Base-by-base conservation (phyloP, 2,888 invertebrate species). In the Leucoma salicis region DNA sequence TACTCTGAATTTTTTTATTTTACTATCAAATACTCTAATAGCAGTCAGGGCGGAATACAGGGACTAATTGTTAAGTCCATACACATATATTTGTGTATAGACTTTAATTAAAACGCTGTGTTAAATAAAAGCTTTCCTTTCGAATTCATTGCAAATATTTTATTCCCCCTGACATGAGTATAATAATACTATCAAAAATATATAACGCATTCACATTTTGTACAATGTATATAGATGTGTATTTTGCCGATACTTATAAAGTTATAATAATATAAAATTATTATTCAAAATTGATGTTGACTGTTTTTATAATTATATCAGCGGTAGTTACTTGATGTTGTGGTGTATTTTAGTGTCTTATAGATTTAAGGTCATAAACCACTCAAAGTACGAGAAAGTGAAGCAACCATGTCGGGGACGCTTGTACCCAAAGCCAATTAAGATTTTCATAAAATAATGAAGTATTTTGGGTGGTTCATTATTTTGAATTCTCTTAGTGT, bases 301-400 rank as follows among this genome's bases (percentile, higher is more conserved):
- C 88, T 90, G 90, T 90, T 90, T 86, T 90, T 85, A 88, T 87
- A 87, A 87, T 84, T 86, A 86, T 87, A 89, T 82, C 80, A 77
- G 80, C 89, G 77, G 89, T 86, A 89, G 89, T 88, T 87, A 90
- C 75, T 90, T 83, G 90, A 87, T 90, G 90, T 90, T 90, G 90
- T 90, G 90, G 88, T 80, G 90, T 90, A 86, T 80, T 82, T 82
- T 88, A 88, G 89, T 89, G 89, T 89, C 88, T 89, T 89, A 88
- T 87, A 82, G 78, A 60, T 68, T 63, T 80, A 85, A 82, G 82
- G 70, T 70, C 57, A 64, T 71, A 62, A 70, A 79, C 74, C 80
- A 80, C 78, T 82, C 80, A 77, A 78, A 79, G 75, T 70, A 52
- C 35, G 42, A 35, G 41, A 46, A 41, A 49, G 35, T n/a, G n/a